Evolutionary conservation across 2,797 vertebrate species (phyloP).

Genomic region (Phoxinus dragarum): DNA sequence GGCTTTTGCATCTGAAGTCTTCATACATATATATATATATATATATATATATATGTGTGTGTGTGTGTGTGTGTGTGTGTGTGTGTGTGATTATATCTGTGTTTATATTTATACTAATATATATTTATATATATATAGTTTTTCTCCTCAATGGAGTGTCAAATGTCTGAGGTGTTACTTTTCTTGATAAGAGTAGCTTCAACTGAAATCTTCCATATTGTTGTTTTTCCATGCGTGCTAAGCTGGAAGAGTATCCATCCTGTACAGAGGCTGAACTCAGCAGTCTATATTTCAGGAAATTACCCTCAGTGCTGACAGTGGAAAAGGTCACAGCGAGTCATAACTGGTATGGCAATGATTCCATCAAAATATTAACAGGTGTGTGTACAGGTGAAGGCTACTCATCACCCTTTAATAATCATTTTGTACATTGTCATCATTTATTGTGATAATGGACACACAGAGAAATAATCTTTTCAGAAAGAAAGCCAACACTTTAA

Average conservation of each 20-base stretch:
- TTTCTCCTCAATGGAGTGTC: background rate
- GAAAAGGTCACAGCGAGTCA: conserved; percentile 45
- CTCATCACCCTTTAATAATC: conserved; percentile 39
- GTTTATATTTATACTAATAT: no score
- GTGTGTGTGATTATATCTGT: no score
- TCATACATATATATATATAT: no score
- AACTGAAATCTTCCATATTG: conserved; percentile 7
- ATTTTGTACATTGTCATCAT: conserved; percentile 1
- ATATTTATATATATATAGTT: no score
- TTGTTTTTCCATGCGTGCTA: conserved; percentile 9
- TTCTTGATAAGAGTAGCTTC: conserved; percentile 6
- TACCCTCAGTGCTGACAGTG: conserved; percentile 9
- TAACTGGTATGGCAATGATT: conserved; percentile 23
- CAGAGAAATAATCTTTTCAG: background rate
- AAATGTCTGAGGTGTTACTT: background rate
- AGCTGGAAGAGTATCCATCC: conserved; percentile 27
- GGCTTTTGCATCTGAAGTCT: no score
- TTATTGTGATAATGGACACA: background rate
- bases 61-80: no score
- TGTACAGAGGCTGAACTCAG: conserved; percentile 24
- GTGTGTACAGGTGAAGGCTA: conserved; percentile 41
- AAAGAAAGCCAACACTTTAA: background rate
- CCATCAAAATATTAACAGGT: conserved; percentile 40
- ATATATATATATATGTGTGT: no score
- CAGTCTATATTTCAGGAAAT: conserved; percentile 51